These are phyloP conservation scores for Eristalis arbustorum DNA, from an alignment of 2,888 invertebrate species.

Conservation along the genomic window DNA sequence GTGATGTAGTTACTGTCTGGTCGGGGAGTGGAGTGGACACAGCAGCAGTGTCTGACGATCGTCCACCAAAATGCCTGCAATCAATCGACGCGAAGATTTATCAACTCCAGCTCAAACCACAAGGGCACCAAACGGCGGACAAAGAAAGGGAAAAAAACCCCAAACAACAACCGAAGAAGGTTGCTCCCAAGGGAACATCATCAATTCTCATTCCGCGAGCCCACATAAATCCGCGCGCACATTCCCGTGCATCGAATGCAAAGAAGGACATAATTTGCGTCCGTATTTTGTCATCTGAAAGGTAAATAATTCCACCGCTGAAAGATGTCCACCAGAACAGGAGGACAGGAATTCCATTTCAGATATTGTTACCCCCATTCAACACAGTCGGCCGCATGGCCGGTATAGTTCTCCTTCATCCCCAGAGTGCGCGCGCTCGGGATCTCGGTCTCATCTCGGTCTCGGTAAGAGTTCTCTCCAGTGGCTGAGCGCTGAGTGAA, in stretches of 20 bases:
- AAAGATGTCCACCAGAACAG: conserved; percentile 37
- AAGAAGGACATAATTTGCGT: conserved; percentile 69
- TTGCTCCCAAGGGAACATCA: not conserved
- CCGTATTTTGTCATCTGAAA: conserved; percentile 68
- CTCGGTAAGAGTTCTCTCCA: conserved; percentile 31
- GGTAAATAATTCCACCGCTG: conserved; percentile 62
- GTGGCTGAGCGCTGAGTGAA: too few species aligned
- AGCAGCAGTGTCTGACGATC: too few species aligned
- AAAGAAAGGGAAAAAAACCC: not conserved
- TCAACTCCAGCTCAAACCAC: conserved; percentile 18
- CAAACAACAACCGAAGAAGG: not conserved
- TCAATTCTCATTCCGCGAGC: conserved; percentile 29
- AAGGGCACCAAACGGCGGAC: not conserved
- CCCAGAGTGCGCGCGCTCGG: too few species aligned
- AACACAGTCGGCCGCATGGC: conserved; percentile 24
- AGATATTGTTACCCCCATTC: conserved; percentile 68
- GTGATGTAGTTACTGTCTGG: conserved; percentile 49
- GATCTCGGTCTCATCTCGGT: not conserved
- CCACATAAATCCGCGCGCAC: conserved; percentile 60
- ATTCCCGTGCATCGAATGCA: conserved; percentile 64
- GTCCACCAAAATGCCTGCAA: not conserved
- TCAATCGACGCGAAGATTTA: conserved; percentile 26
- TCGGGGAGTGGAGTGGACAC: not conserved
- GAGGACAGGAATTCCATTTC: conserved; percentile 62
- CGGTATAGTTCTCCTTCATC: conserved; percentile 57